Evolutionary conservation across 2,113 vertebrate genomes (phyloP).

Genomic region (Dendrocopos noguchii): DNA sequence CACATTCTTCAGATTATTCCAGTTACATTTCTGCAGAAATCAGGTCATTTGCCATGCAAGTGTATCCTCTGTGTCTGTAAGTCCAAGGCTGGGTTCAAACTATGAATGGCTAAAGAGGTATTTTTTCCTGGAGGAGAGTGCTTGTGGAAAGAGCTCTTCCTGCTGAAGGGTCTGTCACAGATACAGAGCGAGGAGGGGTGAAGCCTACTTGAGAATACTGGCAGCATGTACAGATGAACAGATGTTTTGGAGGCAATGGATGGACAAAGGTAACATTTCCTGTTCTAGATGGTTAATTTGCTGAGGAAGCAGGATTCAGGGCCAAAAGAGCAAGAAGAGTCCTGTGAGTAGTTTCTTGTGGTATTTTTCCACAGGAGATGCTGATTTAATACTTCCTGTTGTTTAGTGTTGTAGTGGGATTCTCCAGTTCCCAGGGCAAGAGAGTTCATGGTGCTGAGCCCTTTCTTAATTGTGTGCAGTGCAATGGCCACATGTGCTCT

Average conservation of each 20-base stretch:
- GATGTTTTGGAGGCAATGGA: background rate
- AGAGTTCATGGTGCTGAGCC: background rate
- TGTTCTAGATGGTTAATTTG: background rate
- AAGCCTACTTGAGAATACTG: background rate
- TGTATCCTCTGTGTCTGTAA: background rate
- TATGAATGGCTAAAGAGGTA: background rate
- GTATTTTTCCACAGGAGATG: constrained; percentile 40
- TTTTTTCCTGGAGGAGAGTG: background rate
- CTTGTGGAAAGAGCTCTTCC: background rate
- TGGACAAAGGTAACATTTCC: background rate
- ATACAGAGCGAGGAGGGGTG: background rate
- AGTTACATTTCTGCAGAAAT: background rate
- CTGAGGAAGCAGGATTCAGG: constrained; percentile 11
- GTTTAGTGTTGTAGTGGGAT: constrained; percentile 1
- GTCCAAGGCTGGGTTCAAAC: background rate
- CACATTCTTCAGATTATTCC: background rate
- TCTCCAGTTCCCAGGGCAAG: background rate
- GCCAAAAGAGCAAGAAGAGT: constrained; percentile 18
- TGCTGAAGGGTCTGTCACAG: background rate
- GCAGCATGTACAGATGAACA: background rate
- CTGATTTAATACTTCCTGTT: constrained; percentile 62
- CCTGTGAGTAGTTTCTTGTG: background rate
- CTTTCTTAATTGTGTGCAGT: background rate
- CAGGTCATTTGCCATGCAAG: background rate
- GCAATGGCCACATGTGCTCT: rapidly evolving